Evolutionary conservation across 2,113 vertebrate species (phyloP).

Genomic region (Pachyramphus minor): DNA sequence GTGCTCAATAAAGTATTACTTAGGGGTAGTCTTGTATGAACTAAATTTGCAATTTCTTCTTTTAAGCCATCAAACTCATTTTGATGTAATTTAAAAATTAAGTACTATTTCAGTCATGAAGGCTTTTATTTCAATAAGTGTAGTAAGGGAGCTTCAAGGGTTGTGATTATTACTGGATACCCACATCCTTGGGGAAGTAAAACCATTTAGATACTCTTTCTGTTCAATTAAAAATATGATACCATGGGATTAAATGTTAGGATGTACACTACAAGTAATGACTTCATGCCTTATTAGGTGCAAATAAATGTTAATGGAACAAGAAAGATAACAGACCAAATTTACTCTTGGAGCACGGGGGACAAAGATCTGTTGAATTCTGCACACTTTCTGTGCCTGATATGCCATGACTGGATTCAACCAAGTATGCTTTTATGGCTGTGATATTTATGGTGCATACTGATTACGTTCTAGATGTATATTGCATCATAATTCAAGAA

Average conservation of each 20-base stretch:
- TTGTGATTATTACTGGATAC: slow-evolving; percentile 39
- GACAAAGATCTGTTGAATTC: background rate
- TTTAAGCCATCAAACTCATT: slow-evolving; percentile 43
- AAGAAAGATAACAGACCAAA: slow-evolving; percentile 25
- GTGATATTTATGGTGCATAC: background rate
- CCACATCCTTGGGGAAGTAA: background rate
- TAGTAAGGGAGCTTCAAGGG: slow-evolving; percentile 44
- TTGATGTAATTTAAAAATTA: slow-evolving; percentile 46
- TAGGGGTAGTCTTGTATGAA: background rate
- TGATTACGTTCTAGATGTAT: background rate
- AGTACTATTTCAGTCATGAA: slow-evolving; percentile 31
- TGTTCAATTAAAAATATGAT: slow-evolving; percentile 50
- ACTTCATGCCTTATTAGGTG: slow-evolving; percentile 46
- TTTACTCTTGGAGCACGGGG: background rate
- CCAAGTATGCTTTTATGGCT: background rate
- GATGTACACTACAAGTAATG: slow-evolving; percentile 6
- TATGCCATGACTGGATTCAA: background rate
- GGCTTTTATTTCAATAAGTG: slow-evolving; percentile 51
- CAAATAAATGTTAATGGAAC: slow-evolving; percentile 43
- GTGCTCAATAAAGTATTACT: background rate
- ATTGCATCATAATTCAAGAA: background rate
- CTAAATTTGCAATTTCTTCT: slow-evolving; percentile 11
- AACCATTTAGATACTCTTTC: slow-evolving; percentile 13
- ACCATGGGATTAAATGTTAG: slow-evolving; percentile 39
- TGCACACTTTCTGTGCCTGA: background rate